A percentile compares a stretch with the other conserved stretches of the same genome.
phyloP scores from a whole-genome alignment of 2,888 invertebrate genomes.

The Cerastis rubricosa region DNA sequence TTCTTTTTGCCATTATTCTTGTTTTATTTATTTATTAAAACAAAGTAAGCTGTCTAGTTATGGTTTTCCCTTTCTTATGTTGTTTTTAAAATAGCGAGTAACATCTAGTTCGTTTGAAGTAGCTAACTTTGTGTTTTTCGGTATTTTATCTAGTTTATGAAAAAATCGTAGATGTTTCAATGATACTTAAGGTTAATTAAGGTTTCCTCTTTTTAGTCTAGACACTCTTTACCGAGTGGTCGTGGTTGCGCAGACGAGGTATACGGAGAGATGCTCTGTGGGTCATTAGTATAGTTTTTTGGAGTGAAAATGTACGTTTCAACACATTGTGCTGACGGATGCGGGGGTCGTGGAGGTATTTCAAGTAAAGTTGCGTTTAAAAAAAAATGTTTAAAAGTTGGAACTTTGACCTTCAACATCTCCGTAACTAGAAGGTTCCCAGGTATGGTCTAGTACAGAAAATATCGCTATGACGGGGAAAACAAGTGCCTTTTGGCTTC shows the following conservation, averaged over 20 bases:
- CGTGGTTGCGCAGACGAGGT: too few species aligned
- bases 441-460: neutral
- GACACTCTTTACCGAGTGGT: too few species aligned
- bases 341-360: neutral
- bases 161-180: too few species aligned
- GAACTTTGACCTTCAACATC: neutral
- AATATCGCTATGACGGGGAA: neutral
- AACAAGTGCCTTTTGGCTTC: neutral
- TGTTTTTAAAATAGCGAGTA: too few species aligned
- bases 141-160: neutral
- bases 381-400: neutral
- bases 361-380: neutral
- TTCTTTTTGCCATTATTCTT: neutral
- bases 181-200: too few species aligned
- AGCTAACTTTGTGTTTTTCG: neutral
- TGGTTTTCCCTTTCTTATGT: too few species aligned
- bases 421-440: neutral
- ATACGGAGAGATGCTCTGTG: too few species aligned
- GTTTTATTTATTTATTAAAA: neutral
- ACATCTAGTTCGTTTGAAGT: too few species aligned
- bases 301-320: neutral
- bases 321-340: neutral
- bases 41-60: too few species aligned
- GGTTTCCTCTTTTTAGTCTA: too few species aligned
- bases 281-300: too few species aligned